These are phyloP conservation scores for Apodemus speciosus DNA, from an alignment of 2,113 vertebrate species.

Conservation along the genomic window DNA sequence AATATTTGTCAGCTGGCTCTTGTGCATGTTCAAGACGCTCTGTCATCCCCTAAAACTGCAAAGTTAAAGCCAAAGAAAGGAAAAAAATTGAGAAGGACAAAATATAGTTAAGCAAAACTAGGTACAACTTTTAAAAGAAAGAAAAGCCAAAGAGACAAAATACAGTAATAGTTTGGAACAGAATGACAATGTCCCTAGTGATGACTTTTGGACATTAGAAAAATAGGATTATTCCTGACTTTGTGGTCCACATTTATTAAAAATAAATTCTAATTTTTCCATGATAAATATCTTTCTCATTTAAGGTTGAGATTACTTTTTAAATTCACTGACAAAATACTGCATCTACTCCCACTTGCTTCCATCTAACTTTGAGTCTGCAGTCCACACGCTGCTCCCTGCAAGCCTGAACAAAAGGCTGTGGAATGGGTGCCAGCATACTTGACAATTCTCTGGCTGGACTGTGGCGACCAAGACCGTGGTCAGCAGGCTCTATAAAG, in stretches of 20 bases:
- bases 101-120: constrained; percentile 60
- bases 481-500: background rate
- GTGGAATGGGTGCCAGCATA: background rate
- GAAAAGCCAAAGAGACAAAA: background rate
- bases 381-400: background rate
- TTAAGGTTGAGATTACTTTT: background rate
- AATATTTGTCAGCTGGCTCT: constrained; percentile 5
- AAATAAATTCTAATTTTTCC: constrained; percentile 19
- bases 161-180: background rate
- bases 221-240: background rate
- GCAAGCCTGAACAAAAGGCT: background rate
- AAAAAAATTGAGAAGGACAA: constrained; percentile 38
- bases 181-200: background rate
- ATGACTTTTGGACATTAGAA: background rate
- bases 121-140: constrained; percentile 13
- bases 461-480: rapidly evolving
- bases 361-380: too few species aligned
- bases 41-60: background rate
- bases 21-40: constrained; percentile 48
- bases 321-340: background rate
- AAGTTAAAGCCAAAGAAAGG: constrained; percentile 33
- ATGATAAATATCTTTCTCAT: background rate
- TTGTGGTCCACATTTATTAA: background rate
- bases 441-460: background rate
- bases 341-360: too few species aligned